Conservation (phyloP, 1,140 invertebrate genomes). For the Aphis gossypii region DNA sequence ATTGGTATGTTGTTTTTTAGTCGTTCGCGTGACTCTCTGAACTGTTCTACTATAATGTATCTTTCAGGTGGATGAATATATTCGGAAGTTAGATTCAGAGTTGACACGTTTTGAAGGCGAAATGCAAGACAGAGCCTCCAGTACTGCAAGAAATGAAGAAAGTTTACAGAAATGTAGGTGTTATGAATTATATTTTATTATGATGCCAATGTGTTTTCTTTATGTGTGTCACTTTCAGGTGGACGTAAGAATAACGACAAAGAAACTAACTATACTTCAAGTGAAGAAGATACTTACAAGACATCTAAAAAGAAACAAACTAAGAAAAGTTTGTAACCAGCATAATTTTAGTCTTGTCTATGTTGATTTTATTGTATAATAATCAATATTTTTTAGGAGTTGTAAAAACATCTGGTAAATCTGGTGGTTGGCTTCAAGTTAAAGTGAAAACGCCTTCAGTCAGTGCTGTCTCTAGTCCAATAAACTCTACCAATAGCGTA, state of each 20-base stretch:
- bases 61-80: constrained; percentile 88
- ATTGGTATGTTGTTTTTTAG: constrained; percentile 69
- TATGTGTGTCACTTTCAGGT: constrained; percentile 59
- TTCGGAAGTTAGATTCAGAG: constrained; percentile 92
- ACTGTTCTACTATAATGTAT: no score
- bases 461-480: neutral
- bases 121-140: constrained; percentile 90
- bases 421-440: no score
- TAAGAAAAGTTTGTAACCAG: constrained; percentile 69
- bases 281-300: constrained; percentile 68
- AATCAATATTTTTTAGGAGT: constrained; percentile 61
- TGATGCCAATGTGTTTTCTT: neutral
- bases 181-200: neutral
- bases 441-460: no score
- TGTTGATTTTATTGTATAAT: neutral
- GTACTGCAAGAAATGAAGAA: constrained; percentile 66
- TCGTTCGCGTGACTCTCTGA: neutral
- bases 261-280: constrained; percentile 67
- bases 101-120: constrained; percentile 94
- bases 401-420: constrained; percentile 64
- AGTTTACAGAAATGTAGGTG: constrained; percentile 60
- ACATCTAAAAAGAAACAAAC: constrained; percentile 72
- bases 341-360: neutral
- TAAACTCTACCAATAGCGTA: neutral
- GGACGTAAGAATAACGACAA: constrained; percentile 75